Percentiles rank a stretch among this genome's conserved stretches.
These are phyloP conservation scores for Pasiphila rectangulata DNA, from an alignment of 2,888 invertebrate species.

Conservation along the genomic window DNA sequence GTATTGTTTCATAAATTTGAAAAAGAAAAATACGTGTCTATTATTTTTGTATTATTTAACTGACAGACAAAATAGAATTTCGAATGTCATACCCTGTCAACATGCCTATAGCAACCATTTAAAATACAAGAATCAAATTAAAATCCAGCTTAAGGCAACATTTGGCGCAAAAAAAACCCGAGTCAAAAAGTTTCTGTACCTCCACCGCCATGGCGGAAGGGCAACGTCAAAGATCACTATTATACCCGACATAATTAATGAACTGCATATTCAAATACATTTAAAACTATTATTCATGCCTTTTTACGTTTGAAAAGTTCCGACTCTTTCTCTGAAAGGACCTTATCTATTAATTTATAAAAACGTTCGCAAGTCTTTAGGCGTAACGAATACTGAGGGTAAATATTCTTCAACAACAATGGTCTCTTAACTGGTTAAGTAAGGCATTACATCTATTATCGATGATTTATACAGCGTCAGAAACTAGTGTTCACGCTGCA, in stretches of 20 bases:
- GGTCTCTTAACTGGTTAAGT: constrained; percentile 35
- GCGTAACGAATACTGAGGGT: constrained; percentile 53
- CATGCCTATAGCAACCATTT: neutral
- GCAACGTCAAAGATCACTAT: constrained; percentile 78
- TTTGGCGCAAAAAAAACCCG: constrained; percentile 26
- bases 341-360: constrained; percentile 68
- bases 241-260: constrained; percentile 77
- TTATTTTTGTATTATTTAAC: too few relatives aligned
- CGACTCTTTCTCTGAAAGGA: constrained; percentile 73
- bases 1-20: too few relatives aligned
- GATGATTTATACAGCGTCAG: too few relatives aligned
- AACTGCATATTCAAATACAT: constrained; percentile 80
- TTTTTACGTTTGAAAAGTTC: constrained; percentile 76
- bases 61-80: too few relatives aligned
- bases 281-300: constrained; percentile 81
- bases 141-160: constrained; percentile 21
- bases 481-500: too few relatives aligned
- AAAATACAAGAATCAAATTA: neutral
- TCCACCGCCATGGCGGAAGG: constrained; percentile 74
- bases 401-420: constrained; percentile 56
- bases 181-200: constrained; percentile 68
- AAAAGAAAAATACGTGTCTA: too few relatives aligned
- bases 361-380: constrained; percentile 56
- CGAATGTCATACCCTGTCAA: too few relatives aligned
- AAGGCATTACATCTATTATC: too few relatives aligned